These are phyloP conservation scores for Steinernema feltiae DNA, from an alignment of 1,140 invertebrate genomes.

Conservation along the genomic window DNA sequence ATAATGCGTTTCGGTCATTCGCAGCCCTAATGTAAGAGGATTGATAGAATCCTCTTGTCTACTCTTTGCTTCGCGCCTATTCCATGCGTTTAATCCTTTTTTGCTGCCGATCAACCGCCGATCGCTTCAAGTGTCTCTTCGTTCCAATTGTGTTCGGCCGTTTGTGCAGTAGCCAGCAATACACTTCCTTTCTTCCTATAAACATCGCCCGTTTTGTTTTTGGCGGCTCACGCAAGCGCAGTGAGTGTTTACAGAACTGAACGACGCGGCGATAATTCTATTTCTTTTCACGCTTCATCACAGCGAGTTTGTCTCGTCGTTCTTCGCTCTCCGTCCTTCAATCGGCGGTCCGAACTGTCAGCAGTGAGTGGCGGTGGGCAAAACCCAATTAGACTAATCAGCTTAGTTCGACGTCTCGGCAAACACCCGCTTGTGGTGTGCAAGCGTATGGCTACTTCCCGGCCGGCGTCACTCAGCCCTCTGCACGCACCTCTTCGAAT, in stretches of 20 bases:
- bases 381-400: slow-evolving; percentile 11
- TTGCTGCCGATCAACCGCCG: neutral
- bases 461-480: neutral
- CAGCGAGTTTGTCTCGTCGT: neutral
- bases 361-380: neutral
- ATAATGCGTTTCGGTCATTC: neutral
- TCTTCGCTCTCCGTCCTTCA: neutral
- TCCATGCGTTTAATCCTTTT: neutral
- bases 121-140: neutral
- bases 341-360: neutral
- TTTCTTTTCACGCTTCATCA: too few species aligned
- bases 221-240: too few species aligned
- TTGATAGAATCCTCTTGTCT: neutral
- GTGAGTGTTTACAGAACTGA: too few species aligned
- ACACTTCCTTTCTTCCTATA: neutral
- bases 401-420: slow-evolving; percentile 2
- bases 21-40: neutral
- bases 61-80: neutral
- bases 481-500: too few species aligned
- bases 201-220: neutral
- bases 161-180: neutral
- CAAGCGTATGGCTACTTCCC: neutral
- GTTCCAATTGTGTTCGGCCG: neutral
- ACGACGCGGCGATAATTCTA: too few species aligned
- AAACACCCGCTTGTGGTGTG: neutral